Percentiles rank a stretch among this genome's conserved stretches.
phyloP scores from a whole-genome alignment of 2,113 vertebrate genomes.

The Lophura nycthemera region DNA sequence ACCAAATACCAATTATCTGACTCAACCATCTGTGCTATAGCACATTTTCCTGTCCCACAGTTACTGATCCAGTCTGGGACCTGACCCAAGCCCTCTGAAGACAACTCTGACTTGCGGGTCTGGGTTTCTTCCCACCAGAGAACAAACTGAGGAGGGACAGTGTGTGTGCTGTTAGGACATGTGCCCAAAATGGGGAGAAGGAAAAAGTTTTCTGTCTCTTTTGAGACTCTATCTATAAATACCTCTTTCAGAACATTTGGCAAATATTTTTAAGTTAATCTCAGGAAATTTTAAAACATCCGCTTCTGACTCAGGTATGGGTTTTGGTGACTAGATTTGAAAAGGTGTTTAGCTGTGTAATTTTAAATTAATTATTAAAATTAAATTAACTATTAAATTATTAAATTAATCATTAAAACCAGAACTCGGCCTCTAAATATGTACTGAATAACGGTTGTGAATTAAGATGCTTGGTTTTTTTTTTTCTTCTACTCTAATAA shows the following conservation, averaged over 20 bases:
- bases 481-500: not conserved
- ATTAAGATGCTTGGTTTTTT: not conserved
- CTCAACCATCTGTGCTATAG: not conserved
- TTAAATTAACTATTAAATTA: no score
- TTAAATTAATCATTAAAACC: not conserved
- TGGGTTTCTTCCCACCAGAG: fast-evolving
- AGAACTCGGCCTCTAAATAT: not conserved
- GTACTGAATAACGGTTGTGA: not conserved
- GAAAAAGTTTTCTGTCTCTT: not conserved
- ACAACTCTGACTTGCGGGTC: not conserved
- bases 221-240: not conserved
- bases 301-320: not conserved
- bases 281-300: not conserved
- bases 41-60: not conserved
- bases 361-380: not conserved
- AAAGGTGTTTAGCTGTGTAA: not conserved
- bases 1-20: not conserved
- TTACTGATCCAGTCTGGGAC: not conserved
- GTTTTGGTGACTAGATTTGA: not conserved
- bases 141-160: not conserved
- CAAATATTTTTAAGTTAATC: not conserved
- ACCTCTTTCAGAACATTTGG: not conserved
- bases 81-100: not conserved
- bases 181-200: fast-evolving
- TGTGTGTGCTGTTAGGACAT: fast-evolving